Evolutionary conservation across 2,113 vertebrate species (phyloP).

Genomic region (Saguinus imperator): DNA sequence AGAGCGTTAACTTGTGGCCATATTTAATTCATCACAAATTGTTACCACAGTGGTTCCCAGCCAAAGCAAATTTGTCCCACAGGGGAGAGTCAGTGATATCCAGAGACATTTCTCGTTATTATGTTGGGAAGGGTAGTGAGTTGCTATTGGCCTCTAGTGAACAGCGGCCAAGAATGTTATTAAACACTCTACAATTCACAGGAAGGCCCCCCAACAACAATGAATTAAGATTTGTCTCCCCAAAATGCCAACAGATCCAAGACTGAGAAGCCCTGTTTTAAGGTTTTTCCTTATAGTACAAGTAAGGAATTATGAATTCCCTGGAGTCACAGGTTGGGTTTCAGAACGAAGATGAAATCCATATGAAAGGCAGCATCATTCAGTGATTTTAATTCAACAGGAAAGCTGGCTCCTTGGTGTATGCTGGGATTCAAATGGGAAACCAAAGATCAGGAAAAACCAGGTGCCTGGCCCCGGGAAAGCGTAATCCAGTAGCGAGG

Average conservation of each 20-base stretch:
- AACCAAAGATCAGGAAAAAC: not conserved
- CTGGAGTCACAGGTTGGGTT: not conserved
- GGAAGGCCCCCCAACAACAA: not conserved
- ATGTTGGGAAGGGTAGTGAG: too few relatives aligned
- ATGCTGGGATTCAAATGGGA: not conserved
- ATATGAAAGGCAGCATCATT: not conserved
- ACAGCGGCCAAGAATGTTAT: not conserved
- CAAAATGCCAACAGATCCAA: not conserved
- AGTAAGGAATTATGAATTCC: not conserved
- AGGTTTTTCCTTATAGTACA: not conserved
- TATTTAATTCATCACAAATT: not conserved
- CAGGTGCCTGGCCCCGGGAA: not conserved
- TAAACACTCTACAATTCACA: not conserved
- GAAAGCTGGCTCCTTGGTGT: too few relatives aligned
- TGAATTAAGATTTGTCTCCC: not conserved
- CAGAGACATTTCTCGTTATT: not conserved
- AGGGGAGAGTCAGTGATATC: not conserved
- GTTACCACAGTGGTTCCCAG: not conserved
- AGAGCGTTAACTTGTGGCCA: not conserved
- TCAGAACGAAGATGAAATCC: not conserved
- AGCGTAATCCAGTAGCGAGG: not conserved
- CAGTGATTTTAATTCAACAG: not conserved
- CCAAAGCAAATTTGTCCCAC: not conserved
- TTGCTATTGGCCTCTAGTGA: not conserved
- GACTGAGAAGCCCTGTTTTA: fast-evolving